Percentiles rank a stretch among this genome's conserved stretches.
These are phyloP conservation scores for Calycopis cecrops DNA, from an alignment of 1,140 invertebrate genomes.

Conservation along the genomic window DNA sequence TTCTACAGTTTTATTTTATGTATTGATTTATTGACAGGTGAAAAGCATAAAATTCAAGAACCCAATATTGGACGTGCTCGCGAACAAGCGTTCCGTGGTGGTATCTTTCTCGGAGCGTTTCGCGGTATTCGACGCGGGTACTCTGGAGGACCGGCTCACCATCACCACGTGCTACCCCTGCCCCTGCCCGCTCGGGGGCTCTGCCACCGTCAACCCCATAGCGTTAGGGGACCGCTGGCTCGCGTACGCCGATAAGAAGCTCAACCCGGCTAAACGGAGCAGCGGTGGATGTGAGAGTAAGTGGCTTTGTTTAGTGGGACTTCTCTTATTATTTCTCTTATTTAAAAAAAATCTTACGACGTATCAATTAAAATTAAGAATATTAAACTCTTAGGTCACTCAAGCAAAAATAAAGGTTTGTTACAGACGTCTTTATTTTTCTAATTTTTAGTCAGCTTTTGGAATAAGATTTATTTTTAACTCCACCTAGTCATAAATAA, in stretches of 20 bases:
- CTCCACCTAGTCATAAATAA: too few species aligned
- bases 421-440: too few species aligned
- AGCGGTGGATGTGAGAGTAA: conserved; percentile 88
- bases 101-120: conserved; percentile 93
- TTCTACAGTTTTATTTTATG: background rate
- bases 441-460: too few species aligned
- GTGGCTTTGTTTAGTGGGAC: conserved; percentile 7
- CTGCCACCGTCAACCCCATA: conserved; percentile 88
- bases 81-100: conserved; percentile 88
- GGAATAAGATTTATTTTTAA: too few species aligned
- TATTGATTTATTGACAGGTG: conserved; percentile 65
- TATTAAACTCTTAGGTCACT: too few species aligned
- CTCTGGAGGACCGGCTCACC: conserved; percentile 89
- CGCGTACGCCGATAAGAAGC: conserved; percentile 89
- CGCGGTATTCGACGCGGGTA: conserved; percentile 92
- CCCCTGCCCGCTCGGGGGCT: conserved; percentile 78
- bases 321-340: too few species aligned
- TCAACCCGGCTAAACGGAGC: conserved; percentile 88
- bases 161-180: conserved; percentile 93
- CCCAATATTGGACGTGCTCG: conserved; percentile 89
- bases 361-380: too few species aligned
- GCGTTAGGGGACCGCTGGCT: conserved; percentile 89
- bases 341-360: too few species aligned
- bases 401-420: too few species aligned
- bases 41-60: conserved; percentile 95